Conservation (phyloP, 2,797 vertebrate species). For the Peromyscus eremicus region DNA sequence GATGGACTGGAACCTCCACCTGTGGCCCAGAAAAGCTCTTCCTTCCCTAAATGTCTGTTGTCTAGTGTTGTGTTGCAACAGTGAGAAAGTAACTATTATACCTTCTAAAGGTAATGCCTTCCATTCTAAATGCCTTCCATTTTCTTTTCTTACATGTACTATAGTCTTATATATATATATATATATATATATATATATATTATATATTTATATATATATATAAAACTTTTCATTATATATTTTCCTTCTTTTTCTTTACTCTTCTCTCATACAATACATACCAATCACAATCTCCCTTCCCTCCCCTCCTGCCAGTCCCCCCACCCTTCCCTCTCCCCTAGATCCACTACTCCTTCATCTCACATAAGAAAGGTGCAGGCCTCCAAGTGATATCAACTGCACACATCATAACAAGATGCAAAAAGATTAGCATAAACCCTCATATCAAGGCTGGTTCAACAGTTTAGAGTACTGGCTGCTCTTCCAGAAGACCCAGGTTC, state of each 20-base stretch:
- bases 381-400: background rate
- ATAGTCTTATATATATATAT: background rate
- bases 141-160: background rate
- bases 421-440: background rate
- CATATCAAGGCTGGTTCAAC: background rate
- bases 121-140: background rate
- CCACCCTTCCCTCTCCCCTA: fast-evolving
- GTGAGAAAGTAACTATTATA: background rate
- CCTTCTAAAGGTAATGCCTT: background rate
- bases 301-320: background rate
- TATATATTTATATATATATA: no score
- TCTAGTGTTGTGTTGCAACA: background rate
- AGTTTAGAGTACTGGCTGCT: background rate
- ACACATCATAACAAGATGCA: background rate
- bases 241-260: background rate
- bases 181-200: no score
- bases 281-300: no score
- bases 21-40: background rate
- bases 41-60: background rate
- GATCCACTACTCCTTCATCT: background rate
- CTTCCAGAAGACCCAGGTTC: background rate
- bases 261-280: background rate
- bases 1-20: background rate
- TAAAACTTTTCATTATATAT: background rate
- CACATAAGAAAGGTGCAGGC: background rate